Evolutionary conservation across 2,888 invertebrate species (phyloP).

Genomic region (Troides aeacus): DNA sequence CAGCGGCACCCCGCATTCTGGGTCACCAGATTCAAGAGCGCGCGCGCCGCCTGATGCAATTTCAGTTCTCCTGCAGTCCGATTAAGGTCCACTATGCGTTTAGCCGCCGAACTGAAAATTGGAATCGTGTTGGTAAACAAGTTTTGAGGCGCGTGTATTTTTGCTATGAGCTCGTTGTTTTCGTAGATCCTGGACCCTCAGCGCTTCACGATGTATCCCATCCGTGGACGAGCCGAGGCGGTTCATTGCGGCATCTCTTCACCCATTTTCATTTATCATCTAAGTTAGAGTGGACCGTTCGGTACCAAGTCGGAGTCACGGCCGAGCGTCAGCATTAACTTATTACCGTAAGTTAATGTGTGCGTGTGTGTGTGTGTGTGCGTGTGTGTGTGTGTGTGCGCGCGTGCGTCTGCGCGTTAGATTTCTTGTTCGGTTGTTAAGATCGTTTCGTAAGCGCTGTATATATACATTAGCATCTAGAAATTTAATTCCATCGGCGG

Average conservation of each 20-base stretch:
- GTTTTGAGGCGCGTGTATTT: slow-evolving; percentile 23
- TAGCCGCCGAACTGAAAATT: slow-evolving; percentile 18
- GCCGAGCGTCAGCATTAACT: no score
- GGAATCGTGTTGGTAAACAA: slow-evolving; percentile 29
- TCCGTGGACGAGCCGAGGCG: not conserved
- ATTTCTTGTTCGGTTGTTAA: no score
- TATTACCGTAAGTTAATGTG: no score
- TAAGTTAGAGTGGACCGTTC: no score
- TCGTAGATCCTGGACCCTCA: not conserved
- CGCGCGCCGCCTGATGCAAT: slow-evolving; percentile 25
- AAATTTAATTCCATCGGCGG: slow-evolving; percentile 16
- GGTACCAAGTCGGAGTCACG: no score
- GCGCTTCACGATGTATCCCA: not conserved
- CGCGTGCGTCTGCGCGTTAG: no score
- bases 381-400: no score
- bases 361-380: no score
- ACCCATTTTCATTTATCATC: no score
- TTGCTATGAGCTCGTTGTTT: slow-evolving; percentile 1
- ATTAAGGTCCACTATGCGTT: slow-evolving; percentile 27
- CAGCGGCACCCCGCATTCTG: slow-evolving; percentile 68
- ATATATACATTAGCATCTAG: slow-evolving; percentile 16
- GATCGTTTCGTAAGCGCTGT: slow-evolving; percentile 5
- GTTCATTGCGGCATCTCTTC: no score
- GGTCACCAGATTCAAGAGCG: slow-evolving; percentile 65
- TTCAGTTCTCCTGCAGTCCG: slow-evolving; percentile 23